Evolutionary conservation across 1,140 invertebrate species (phyloP), one percentile per base, ranked within the genome.

Genomic region (Triops cancriformis): DNA sequence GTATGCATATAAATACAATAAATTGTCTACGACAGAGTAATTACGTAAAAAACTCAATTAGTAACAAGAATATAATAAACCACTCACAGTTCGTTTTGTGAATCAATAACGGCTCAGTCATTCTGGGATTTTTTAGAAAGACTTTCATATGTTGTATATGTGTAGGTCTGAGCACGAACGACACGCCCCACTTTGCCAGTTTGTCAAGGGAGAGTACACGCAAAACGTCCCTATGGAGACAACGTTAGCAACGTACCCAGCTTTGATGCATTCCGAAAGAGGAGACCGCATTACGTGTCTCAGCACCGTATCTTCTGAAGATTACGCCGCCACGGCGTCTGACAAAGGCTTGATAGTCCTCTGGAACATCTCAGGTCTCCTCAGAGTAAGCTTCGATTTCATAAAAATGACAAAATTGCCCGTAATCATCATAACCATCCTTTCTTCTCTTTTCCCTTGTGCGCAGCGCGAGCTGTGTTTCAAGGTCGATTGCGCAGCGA

Each of bases 201-300:
- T 96, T 85, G 93, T 98, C 2, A 92, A 94, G 82, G 94, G 95
- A 26, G 94, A 97, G 84, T 96, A 95, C 81, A 98, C 95, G 12
- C 94, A 96, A 85, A 98, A 98, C 86, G 95, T 97, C 74, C 94
- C 95, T n/a, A 87, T 97, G 45, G 91, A 91, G 79, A 91, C 95
- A 14, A 94, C 93, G 27, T 92, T 94, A 83, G 94, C 94, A 14
- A 95, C 94, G 51, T 91, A 91, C 81, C 94, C 94, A 73, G 94
- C 94, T 5, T 83, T 84, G 37, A 80, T 82, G 43, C 85, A 87
- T 87, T 73, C 86, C 83, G 80, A 88, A 84, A 78, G 86, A 83
- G 87, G 87, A 77, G 89, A 90, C 79, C 86, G 87, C 6, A 86
- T 90, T 10, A 89, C 91, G 77, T 88, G 92, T 78, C 86, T 95